These are phyloP conservation scores for Campoletis sonorensis DNA, from an alignment of 1,140 invertebrate genomes.

Conservation along the genomic window DNA sequence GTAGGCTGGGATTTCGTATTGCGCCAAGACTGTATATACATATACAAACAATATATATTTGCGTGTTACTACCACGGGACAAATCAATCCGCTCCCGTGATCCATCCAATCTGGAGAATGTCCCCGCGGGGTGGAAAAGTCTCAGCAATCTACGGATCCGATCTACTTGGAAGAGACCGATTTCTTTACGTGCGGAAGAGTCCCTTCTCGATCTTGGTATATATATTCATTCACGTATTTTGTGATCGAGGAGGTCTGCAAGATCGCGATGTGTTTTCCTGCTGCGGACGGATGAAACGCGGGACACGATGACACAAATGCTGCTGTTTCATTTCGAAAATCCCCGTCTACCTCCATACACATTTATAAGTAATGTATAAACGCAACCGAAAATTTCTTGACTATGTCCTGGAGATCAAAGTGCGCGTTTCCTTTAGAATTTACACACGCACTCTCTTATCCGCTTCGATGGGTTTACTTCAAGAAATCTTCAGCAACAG, in stretches of 20 bases:
- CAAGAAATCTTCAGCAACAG: neutral
- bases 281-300: neutral
- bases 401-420: constrained; percentile 42
- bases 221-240: neutral
- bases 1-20: constrained; percentile 35
- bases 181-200: neutral
- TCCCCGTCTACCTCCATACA: neutral
- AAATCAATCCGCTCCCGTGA: constrained; percentile 56
- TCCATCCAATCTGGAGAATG: constrained; percentile 59
- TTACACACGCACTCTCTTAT: constrained; percentile 21
- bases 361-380: too few species aligned
- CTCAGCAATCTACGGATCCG: constrained; percentile 47
- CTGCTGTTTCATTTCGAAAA: constrained; percentile 4
- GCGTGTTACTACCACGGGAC: constrained; percentile 47
- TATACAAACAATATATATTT: neutral
- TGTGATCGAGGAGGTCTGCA: neutral
- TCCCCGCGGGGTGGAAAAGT: constrained; percentile 51
- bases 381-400: neutral
- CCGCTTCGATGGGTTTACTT: neutral
- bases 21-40: neutral
- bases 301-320: neutral
- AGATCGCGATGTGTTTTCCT: constrained; percentile 31
- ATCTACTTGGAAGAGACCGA: constrained; percentile 28
- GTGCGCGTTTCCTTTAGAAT: neutral
- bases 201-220: neutral